A percentile compares a stretch with the other conserved stretches of the same genome.
Evolutionary conservation across 1,140 invertebrate genomes (phyloP).

Genomic region (Delia radicum): DNA sequence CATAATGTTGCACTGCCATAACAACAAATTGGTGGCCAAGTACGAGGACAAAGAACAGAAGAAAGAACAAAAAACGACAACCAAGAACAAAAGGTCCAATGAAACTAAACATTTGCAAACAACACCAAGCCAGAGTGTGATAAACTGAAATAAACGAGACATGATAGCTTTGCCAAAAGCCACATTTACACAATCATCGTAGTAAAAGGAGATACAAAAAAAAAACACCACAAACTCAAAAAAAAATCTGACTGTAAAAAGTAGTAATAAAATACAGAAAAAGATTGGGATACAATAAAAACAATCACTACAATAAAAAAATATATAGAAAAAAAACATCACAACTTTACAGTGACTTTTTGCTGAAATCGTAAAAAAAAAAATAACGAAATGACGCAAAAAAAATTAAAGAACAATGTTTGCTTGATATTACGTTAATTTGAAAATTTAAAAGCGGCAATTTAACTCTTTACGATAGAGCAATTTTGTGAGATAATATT

Average conservation of each 20-base stretch:
- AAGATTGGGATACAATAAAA: background rate
- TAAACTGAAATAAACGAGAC: background rate
- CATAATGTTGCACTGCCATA: background rate
- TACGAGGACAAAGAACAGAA: background rate
- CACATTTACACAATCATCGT: background rate
- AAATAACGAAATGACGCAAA: background rate
- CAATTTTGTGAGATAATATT: no score
- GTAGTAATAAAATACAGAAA: background rate
- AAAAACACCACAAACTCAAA: background rate
- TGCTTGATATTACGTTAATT: no score
- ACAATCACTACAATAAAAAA: background rate
- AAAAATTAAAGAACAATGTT: no score
- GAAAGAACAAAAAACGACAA: background rate
- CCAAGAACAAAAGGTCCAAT: background rate
- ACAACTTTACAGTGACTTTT: no score
- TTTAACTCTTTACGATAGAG: background rate
- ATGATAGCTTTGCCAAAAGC: background rate
- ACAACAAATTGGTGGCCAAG: conserved; percentile 8
- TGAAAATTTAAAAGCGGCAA: background rate
- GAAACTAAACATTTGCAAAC: background rate
- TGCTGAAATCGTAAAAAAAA: no score
- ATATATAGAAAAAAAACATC: no score
- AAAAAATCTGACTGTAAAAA: background rate
- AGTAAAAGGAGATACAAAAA: background rate
- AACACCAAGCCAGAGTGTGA: background rate